These are phyloP conservation scores for Trichoplusia ni DNA, from an alignment of 1,140 invertebrate species.

Conservation along the genomic window DNA sequence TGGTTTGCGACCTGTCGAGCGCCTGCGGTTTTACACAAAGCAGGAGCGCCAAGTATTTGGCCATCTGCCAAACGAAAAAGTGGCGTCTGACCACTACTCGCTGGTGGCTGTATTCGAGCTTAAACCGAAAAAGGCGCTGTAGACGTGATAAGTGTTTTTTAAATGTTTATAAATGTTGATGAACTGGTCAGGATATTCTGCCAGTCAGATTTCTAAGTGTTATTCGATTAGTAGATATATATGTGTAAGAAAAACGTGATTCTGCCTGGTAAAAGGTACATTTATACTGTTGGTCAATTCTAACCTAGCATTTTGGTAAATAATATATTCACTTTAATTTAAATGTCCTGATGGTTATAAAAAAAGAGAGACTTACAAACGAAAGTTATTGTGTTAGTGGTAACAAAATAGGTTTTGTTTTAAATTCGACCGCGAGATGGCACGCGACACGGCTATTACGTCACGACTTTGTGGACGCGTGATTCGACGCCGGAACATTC, in stretches of 20 bases:
- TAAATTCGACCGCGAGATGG: constrained; percentile 9
- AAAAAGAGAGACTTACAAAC: too few relatives aligned
- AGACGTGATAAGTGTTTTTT: too few relatives aligned
- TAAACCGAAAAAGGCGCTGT: neutral
- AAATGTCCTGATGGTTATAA: too few relatives aligned
- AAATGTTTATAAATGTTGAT: neutral
- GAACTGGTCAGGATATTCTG: too few relatives aligned
- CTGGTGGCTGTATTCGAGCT: neutral
- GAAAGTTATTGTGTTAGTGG: too few relatives aligned
- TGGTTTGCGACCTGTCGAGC: neutral
- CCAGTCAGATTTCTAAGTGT: too few relatives aligned
- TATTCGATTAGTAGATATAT: too few relatives aligned
- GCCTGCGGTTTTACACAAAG: neutral
- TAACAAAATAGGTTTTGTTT: constrained; percentile 4
- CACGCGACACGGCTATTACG: constrained; percentile 37
- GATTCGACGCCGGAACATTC: constrained; percentile 23
- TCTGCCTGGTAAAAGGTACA: too few relatives aligned
- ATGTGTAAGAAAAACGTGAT: too few relatives aligned
- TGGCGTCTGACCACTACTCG: neutral
- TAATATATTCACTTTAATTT: too few relatives aligned
- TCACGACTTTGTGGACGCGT: constrained; percentile 41
- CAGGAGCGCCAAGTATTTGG: neutral
- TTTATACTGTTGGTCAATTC: too few relatives aligned
- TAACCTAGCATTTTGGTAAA: too few relatives aligned
- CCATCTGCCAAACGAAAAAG: neutral